Percentiles rank a stretch among this genome's conserved stretches.
phyloP scores from a whole-genome alignment of 92 coral and sea anemone genomes.

The Epizoanthus ramosus region DNA sequence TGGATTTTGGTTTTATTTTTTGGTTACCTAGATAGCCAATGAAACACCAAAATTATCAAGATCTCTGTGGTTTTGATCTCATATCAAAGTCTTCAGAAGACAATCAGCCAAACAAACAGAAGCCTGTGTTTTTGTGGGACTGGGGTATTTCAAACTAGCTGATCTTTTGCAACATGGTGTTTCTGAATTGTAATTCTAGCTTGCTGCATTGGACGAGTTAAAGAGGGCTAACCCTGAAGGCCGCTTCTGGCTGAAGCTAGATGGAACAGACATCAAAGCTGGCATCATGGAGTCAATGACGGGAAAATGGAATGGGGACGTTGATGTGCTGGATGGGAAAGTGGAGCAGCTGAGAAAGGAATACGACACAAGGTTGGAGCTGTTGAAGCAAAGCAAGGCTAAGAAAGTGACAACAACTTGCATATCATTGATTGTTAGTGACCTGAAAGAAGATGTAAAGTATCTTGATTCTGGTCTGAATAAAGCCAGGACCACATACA shows the following conservation, averaged over 20 bases:
- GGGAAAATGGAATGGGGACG: slow-evolving; percentile 43
- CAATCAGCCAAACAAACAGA: too few relatives aligned
- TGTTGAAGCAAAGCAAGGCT: neutral
- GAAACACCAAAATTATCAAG: too few relatives aligned
- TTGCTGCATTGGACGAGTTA: neutral
- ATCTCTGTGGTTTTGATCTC: too few relatives aligned
- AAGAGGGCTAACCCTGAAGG: slow-evolving; percentile 9
- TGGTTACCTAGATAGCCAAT: too few relatives aligned
- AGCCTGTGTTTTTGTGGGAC: too few relatives aligned
- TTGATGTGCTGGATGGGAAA: slow-evolving; percentile 40
- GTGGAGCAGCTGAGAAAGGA: slow-evolving; percentile 18
- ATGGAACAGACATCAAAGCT: slow-evolving; percentile 20
- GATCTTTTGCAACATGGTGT: too few relatives aligned
- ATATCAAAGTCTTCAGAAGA: too few relatives aligned
- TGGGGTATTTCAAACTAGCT: too few relatives aligned
- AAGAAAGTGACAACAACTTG: neutral
- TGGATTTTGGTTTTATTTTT: too few relatives aligned
- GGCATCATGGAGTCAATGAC: slow-evolving; percentile 35
- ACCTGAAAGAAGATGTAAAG: slow-evolving; percentile 22
- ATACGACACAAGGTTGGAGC: slow-evolving; percentile 9
- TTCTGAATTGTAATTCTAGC: neutral
- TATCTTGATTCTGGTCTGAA: slow-evolving; percentile 11
- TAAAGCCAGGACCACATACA: slow-evolving; percentile 27
- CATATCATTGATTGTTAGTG: neutral
- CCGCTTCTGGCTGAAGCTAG: slow-evolving; percentile 1